Evolutionary conservation across 2,888 invertebrate genomes (phyloP).

Genomic region (Aphodius sticticus): DNA sequence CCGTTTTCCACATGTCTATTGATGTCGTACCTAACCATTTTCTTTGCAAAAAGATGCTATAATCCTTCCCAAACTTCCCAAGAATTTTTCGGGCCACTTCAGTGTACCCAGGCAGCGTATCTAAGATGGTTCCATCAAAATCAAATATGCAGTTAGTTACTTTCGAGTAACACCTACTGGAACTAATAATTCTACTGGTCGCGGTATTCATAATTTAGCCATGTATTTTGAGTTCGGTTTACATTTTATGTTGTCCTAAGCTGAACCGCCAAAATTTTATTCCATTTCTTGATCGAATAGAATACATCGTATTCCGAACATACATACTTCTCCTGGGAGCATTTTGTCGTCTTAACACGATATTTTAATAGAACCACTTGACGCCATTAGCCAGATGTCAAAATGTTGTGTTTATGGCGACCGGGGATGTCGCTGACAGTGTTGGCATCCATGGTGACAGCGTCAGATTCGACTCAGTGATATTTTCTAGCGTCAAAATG

Average conservation of each 20-base stretch:
- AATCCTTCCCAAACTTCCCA: conserved; percentile 7
- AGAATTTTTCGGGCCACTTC: background rate
- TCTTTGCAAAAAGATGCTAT: background rate
- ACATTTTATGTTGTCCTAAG: no score
- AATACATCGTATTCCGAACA: no score
- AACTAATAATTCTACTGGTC: background rate
- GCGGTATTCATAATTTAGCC: background rate
- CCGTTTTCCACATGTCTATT: conserved; percentile 15
- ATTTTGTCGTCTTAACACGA: no score
- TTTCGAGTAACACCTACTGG: background rate
- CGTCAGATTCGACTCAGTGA: background rate
- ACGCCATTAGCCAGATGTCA: no score
- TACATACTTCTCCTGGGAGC: no score
- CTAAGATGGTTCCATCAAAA: conserved; percentile 31
- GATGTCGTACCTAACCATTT: conserved; percentile 20
- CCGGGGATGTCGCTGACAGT: background rate
- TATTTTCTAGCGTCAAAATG: conserved; percentile 21
- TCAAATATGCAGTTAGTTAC: conserved; percentile 35
- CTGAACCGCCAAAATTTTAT: background rate
- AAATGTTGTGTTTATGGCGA: background rate
- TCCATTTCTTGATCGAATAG: no score
- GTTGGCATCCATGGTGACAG: conserved; percentile 6
- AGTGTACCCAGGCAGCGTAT: conserved; percentile 25
- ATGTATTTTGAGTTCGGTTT: background rate
- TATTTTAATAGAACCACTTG: no score